These are phyloP conservation scores for Brachypteracias leptosomus DNA, from an alignment of 2,113 vertebrate species.

Conservation along the genomic window DNA sequence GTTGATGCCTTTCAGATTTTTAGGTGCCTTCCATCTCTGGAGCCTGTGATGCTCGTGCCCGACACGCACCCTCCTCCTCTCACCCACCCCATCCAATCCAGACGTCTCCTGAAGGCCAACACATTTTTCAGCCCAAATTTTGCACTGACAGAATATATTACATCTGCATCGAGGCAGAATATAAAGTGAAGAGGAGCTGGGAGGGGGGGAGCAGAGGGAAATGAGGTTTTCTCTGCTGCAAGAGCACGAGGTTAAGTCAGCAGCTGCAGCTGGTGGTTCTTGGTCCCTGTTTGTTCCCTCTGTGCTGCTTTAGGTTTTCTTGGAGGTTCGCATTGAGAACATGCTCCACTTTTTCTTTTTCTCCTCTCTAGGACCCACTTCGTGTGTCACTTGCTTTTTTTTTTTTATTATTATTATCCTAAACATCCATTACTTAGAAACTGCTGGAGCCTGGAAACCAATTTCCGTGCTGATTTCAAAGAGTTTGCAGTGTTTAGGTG, in stretches of 20 bases:
- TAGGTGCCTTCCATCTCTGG: neutral
- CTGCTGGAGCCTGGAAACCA: slow-evolving; percentile 76
- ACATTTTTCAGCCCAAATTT: slow-evolving; percentile 37
- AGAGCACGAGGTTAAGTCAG: neutral
- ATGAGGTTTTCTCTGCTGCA: neutral
- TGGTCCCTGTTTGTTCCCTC: neutral
- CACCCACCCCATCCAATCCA: neutral
- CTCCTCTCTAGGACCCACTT: slow-evolving; percentile 28
- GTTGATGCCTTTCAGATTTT: neutral
- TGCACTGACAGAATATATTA: slow-evolving; percentile 26
- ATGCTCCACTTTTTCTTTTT: neutral
- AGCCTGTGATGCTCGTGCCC: fast-evolving
- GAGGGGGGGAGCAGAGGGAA: neutral
- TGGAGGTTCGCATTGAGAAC: neutral
- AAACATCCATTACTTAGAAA: slow-evolving; percentile 77
- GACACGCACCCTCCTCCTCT: fast-evolving
- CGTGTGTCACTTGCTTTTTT: neutral
- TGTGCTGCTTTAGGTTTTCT: neutral
- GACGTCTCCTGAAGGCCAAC: neutral
- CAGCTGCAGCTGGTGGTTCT: neutral
- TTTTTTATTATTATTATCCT: slow-evolving; percentile 59
- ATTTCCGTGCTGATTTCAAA: slow-evolving; percentile 75
- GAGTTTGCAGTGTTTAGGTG: slow-evolving; percentile 49
- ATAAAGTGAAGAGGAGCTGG: slow-evolving; percentile 10
- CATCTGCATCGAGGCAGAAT: neutral